Base-by-base conservation (phyloP, 1,140 invertebrate genomes). In the Lucilia sericata region DNA sequence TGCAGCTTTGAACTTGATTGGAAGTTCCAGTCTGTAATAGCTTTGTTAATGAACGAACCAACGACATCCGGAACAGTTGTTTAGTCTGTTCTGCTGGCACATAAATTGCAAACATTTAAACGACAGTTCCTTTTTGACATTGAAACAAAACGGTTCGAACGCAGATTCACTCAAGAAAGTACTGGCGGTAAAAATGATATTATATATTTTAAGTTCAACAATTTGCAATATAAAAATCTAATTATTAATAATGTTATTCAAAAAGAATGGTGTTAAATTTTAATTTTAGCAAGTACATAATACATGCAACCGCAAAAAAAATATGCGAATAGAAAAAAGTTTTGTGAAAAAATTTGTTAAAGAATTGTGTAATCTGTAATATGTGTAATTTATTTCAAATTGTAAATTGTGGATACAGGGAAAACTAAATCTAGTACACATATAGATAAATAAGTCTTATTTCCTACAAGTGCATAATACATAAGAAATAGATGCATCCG, bases 1-100 rank as follows among this genome's bases (percentile, higher is more conserved):
- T 19, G n/a, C 9, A 42, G 13, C 14, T 4, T 0, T 78, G 34
- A 47, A 47, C 5, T 42, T 78, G 34, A n/a, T n/a, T 78, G 75
- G 75, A 78, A 78, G 34, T 78, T 78, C 75, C 75, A 78, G 75
- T 60, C 36, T 42, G 17, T 19, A 42, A 7, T 47, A 78, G 8
- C 17, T 36, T n/a, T 14, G 2, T 60, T 14, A 17, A 60, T n/a
- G 14, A 60, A n/a, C 36, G 17, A 75, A 42, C 75, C 30, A 42
- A 75, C 36, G 36, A 47, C 13, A 36, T 78, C 17, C 36, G 75
- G 34, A 78, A 78, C 2, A 17, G 14, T 25, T 78, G 34, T 47
- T 78, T 78, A 7, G 17, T n/a, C 2, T 42, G 14, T 60, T 14
- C 5, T 60, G n/a, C 14, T 60, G 13, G 5, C 14, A 60, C 14